These are phyloP conservation scores for Cephalopholis sonnerati DNA, from an alignment of 2,113 vertebrate genomes.

Conservation along the genomic window DNA sequence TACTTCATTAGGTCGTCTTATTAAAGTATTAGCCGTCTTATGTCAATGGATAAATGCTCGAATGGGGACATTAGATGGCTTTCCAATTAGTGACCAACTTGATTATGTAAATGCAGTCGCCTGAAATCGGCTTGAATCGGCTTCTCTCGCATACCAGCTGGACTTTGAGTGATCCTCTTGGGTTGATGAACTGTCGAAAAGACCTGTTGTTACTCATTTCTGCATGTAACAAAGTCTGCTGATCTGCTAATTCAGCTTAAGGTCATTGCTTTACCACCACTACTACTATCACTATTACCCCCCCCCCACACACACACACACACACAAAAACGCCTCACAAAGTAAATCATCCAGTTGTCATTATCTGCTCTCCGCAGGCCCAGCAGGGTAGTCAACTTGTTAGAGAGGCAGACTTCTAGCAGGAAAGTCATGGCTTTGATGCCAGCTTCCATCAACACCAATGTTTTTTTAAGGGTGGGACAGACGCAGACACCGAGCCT, in stretches of 20 bases:
- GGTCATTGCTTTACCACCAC: not conserved
- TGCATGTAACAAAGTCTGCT: conserved; percentile 15
- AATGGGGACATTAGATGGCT: conserved; percentile 43
- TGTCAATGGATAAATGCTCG: conserved; percentile 38
- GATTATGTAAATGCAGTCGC: conserved; percentile 48
- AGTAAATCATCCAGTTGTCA: conserved; percentile 8
- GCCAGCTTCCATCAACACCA: conserved; percentile 18
- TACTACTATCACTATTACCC: not conserved
- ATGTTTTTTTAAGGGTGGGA: not conserved
- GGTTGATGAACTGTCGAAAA: not conserved
- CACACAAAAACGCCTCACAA: conserved; percentile 13
- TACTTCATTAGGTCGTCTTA: conserved; percentile 62
- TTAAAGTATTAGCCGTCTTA: conserved; percentile 65
- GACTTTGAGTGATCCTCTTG: conserved; percentile 39
- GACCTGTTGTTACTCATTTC: not conserved
- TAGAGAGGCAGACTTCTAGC: conserved; percentile 11
- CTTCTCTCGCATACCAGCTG: conserved; percentile 19
- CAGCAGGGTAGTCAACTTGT: conserved; percentile 6
- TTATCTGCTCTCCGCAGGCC: conserved; percentile 50
- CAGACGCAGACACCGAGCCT: conserved; percentile 17
- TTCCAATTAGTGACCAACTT: conserved; percentile 47
- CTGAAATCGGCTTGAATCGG: conserved; percentile 54
- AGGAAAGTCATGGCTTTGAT: conserved; percentile 34
- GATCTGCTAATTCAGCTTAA: conserved; percentile 5
- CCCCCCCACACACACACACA: too few relatives aligned